Conservation (phyloP, 2,113 vertebrate species). For the Myiagra hebetior region DNA sequence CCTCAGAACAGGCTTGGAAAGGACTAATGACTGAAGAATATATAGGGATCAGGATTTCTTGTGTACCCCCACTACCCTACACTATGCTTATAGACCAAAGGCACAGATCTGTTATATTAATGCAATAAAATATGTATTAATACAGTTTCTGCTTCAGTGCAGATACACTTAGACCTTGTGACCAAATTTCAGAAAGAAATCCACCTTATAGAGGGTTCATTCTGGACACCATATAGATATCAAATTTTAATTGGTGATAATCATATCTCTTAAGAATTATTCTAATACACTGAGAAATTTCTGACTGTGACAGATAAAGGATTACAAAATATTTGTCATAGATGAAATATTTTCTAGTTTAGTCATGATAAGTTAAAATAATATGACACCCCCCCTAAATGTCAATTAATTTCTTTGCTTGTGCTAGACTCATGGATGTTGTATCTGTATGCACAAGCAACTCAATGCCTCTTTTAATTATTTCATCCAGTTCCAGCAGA, state of each 20-base stretch:
- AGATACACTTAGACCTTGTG: not conserved
- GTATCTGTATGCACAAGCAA: not conserved
- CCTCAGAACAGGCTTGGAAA: not conserved
- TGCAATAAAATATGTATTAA: not conserved
- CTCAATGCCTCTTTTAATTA: not conserved
- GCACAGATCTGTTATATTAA: not conserved
- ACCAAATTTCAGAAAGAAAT: not conserved
- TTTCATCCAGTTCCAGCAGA: not conserved
- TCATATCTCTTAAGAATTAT: not conserved
- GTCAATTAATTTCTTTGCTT: not conserved
- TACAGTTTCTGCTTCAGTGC: not conserved
- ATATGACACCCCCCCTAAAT: not conserved
- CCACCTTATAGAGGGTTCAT: not conserved
- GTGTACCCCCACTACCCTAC: accelerated
- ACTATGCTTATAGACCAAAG: not conserved
- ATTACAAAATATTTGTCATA: not conserved
- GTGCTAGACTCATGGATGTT: not conserved
- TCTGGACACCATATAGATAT: not conserved
- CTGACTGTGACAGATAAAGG: not conserved
- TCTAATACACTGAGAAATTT: not conserved
- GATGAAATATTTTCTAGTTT: not conserved
- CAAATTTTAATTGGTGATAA: not conserved
- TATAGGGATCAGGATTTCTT: not conserved
- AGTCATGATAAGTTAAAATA: not conserved
- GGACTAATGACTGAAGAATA: not conserved